Evolutionary conservation across 2,113 vertebrate species (phyloP).

Genomic region (Oncorhynchus nerka): DNA sequence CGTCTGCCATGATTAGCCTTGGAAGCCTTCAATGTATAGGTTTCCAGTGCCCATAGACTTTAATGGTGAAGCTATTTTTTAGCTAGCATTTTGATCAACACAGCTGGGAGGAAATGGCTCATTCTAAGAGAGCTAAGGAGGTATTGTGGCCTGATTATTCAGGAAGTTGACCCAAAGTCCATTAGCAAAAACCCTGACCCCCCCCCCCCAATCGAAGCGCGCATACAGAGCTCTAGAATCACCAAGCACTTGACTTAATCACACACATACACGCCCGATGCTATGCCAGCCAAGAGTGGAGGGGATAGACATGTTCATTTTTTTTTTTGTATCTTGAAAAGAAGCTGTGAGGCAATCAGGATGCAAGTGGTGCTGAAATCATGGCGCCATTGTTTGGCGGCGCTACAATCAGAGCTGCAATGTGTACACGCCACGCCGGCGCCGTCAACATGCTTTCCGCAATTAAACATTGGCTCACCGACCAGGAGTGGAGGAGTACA

Average conservation of each 20-base stretch:
- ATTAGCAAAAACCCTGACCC: not conserved
- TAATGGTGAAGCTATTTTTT: no score
- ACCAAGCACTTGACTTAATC: no score
- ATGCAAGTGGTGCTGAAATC: conserved; percentile 50
- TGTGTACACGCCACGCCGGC: conserved; percentile 27
- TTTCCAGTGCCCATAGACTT: no score
- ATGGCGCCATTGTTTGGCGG: conserved; percentile 57
- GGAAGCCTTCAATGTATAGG: no score
- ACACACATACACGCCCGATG: not conserved
- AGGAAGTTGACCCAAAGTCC: no score
- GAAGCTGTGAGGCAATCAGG: conserved; percentile 49
- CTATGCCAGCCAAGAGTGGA: not conserved
- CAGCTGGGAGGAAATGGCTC: no score
- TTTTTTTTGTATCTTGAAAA: not conserved
- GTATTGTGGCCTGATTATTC: no score
- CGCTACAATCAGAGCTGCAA: conserved; percentile 61
- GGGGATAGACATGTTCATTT: not conserved
- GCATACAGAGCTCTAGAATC: not conserved
- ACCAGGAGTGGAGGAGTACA: not conserved
- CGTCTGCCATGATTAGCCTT: not conserved
- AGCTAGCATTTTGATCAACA: no score
- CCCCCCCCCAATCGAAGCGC: not conserved
- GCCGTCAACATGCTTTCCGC: no score
- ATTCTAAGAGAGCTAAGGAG: no score
- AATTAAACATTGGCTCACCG: not conserved